A percentile compares a stretch with the other conserved stretches of the same genome.
Evolutionary conservation across 2,797 vertebrate species (phyloP).

Genomic region (Eulemur rubriventer): DNA sequence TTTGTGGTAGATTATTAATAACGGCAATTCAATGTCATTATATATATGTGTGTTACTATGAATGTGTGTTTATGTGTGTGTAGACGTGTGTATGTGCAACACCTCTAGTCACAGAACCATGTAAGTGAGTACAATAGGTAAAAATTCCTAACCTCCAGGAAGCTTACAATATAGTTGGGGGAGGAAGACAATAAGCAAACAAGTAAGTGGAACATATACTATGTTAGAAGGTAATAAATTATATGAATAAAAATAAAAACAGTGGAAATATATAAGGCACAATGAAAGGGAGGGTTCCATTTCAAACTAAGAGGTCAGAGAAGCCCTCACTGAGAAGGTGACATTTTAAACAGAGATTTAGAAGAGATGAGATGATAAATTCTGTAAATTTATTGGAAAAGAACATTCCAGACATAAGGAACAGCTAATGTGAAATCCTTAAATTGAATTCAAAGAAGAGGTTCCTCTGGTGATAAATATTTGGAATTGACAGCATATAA

Average conservation of each 20-base stretch:
- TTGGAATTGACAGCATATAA: neutral
- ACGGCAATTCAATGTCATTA: neutral
- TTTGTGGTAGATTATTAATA: neutral
- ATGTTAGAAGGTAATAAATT: neutral
- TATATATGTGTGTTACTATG: neutral
- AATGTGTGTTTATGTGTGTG: neutral
- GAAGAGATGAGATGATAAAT: neutral
- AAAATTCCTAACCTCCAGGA: neutral
- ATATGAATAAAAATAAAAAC: neutral
- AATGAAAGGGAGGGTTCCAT: neutral
- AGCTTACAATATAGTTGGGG: neutral
- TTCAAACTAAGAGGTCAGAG: neutral
- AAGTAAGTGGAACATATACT: neutral
- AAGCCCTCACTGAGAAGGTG: neutral
- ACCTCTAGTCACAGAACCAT: neutral
- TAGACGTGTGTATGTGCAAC: neutral
- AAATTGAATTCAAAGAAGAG: neutral
- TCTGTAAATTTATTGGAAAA: neutral
- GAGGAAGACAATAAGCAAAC: neutral
- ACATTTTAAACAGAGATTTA: slow-evolving; percentile 29
- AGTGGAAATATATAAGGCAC: neutral
- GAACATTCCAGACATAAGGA: neutral
- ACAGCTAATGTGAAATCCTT: neutral
- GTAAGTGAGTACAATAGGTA: neutral
- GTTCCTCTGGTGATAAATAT: neutral